These are phyloP conservation scores for Anguilla anguilla DNA, from an alignment of 2,797 vertebrate species.

Conservation along the genomic window DNA sequence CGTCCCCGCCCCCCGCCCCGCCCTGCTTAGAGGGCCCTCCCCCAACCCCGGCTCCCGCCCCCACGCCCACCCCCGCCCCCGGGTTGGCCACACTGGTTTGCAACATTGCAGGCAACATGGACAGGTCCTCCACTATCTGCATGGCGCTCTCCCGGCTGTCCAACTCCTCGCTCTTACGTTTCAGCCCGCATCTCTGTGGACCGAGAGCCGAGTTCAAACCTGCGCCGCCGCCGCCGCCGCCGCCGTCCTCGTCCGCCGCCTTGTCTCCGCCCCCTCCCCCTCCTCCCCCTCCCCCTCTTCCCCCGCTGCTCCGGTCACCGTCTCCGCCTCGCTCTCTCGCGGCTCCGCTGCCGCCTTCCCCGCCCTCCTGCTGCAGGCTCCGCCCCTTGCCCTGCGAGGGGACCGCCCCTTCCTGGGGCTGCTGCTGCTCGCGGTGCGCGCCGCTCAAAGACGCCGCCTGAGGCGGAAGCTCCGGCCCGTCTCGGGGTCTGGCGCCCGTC, in stretches of 20 bases:
- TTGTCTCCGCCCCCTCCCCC: slow-evolving; percentile 55
- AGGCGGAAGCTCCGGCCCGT: slow-evolving; percentile 83
- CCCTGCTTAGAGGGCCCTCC: slow-evolving; percentile 81
- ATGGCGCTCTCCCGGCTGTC: slow-evolving; percentile 87
- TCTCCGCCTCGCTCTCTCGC: slow-evolving; percentile 68
- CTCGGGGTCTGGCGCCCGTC: slow-evolving; percentile 74
- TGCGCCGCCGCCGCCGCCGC: slow-evolving; percentile 67
- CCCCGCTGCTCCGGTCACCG: slow-evolving; percentile 59
- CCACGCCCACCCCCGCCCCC: slow-evolving; percentile 79
- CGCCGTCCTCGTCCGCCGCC: slow-evolving; percentile 53
- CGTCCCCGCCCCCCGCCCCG: slow-evolving; percentile 81
- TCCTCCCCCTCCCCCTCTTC: slow-evolving; percentile 57
- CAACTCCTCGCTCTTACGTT: slow-evolving; percentile 97
- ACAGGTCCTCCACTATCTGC: slow-evolving; percentile 98
- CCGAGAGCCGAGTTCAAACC: slow-evolving; percentile 80
- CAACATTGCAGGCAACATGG: slow-evolving; percentile 97
- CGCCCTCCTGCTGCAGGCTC: slow-evolving; percentile 68
- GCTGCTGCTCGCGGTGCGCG: slow-evolving; percentile 74
- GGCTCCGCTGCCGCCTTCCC: slow-evolving; percentile 73
- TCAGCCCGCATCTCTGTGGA: slow-evolving; percentile 94
- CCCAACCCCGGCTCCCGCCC: slow-evolving; percentile 78
- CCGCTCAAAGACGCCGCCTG: slow-evolving; percentile 89
- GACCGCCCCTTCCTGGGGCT: slow-evolving; percentile 56
- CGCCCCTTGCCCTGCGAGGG: slow-evolving; percentile 65
- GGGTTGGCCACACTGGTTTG: slow-evolving; percentile 88